Conservation (phyloP, 2,797 vertebrate species). For the Nannoperca obscura region DNA sequence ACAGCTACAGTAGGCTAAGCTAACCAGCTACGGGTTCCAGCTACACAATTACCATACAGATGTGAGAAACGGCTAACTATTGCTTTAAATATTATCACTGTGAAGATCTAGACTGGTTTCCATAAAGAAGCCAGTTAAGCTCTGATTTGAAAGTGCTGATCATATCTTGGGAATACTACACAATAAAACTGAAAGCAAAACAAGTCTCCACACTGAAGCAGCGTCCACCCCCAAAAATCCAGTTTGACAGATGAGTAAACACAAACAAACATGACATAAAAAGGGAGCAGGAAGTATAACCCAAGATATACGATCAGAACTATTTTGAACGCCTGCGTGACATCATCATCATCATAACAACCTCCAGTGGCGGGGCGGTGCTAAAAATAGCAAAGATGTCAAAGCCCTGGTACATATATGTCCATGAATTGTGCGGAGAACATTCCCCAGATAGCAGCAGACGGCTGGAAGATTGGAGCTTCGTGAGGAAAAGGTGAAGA, state of each 20-base stretch:
- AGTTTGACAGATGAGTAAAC: slow-evolving; percentile 60
- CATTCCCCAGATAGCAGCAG: slow-evolving; percentile 83
- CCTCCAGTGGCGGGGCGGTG: slow-evolving; percentile 49
- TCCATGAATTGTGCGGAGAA: slow-evolving; percentile 79
- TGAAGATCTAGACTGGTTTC: neutral
- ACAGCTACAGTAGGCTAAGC: neutral
- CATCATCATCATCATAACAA: slow-evolving; percentile 81
- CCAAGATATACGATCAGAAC: slow-evolving; percentile 79
- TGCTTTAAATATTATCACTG: neutral
- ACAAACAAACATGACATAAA: slow-evolving; percentile 75
- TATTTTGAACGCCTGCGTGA: slow-evolving; percentile 78
- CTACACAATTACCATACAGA: neutral
- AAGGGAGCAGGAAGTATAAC: slow-evolving; percentile 63
- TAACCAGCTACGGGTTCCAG: neutral
- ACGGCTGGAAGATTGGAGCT: slow-evolving; percentile 75
- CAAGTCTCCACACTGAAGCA: neutral
- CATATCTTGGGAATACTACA: neutral
- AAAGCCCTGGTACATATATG: slow-evolving; percentile 84
- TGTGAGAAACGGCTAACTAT: neutral
- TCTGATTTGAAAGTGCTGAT: neutral
- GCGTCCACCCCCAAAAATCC: slow-evolving; percentile 25
- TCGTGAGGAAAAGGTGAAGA: slow-evolving; percentile 44
- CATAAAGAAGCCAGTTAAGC: neutral
- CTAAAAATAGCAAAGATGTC: slow-evolving; percentile 83
- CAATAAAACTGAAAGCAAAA: slow-evolving; percentile 24